phyloP scores from a whole-genome alignment of 1,140 invertebrate genomes.

The Archivesica marissinica region DNA sequence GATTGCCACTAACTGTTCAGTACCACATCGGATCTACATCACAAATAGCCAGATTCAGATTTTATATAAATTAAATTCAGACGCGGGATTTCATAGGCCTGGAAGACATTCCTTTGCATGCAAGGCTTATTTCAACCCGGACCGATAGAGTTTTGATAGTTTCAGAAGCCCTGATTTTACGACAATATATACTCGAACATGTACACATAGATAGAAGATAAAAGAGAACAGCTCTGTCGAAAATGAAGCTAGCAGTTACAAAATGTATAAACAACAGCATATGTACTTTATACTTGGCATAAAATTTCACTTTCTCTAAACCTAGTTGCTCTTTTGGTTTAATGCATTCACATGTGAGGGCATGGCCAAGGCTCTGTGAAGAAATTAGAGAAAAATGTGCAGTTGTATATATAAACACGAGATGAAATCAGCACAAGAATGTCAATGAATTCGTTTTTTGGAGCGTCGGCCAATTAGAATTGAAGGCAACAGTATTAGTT shows the following conservation, averaged over 20 bases:
- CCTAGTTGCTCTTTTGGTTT: constrained; percentile 46
- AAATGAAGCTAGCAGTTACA: constrained; percentile 55
- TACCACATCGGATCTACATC: too few relatives aligned
- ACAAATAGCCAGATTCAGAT: too few relatives aligned
- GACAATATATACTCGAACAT: too few relatives aligned
- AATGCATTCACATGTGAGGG: constrained; percentile 50
- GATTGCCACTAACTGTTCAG: too few relatives aligned
- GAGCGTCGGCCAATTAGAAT: background rate
- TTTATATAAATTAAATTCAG: too few relatives aligned
- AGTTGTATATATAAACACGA: background rate
- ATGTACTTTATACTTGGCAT: constrained; percentile 45
- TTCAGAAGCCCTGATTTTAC: too few relatives aligned
- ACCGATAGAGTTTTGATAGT: too few relatives aligned
- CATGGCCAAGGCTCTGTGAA: constrained; percentile 58
- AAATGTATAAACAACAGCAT: constrained; percentile 51
- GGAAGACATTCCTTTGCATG: too few relatives aligned
- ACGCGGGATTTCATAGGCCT: too few relatives aligned
- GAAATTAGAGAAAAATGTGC: constrained; percentile 23
- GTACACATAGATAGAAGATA: constrained; percentile 12
- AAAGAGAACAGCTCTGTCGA: constrained; percentile 24
- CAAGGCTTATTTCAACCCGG: too few relatives aligned
- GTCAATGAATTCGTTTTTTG: too few relatives aligned
- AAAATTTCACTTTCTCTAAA: constrained; percentile 52
- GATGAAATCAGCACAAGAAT: background rate
- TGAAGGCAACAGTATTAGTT: too few relatives aligned